phyloP scores from a whole-genome alignment of 2,888 invertebrate species.

The Chrysodeixis includens region DNA sequence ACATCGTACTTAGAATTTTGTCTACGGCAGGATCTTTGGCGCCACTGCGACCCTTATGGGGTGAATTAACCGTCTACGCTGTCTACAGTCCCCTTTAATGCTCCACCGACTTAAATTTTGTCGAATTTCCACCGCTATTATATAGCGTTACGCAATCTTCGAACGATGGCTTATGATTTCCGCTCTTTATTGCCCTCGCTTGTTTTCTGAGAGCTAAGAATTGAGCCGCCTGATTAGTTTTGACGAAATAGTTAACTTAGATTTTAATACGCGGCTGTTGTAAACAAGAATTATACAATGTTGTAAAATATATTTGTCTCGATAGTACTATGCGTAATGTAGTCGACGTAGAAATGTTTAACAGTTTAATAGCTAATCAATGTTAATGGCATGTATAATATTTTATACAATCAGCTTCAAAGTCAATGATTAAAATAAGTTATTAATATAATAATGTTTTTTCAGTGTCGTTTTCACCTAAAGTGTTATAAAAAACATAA shows the following conservation, averaged over 20 bases:
- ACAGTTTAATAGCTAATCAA: not conserved
- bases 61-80: slow-evolving; percentile 87
- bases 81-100: slow-evolving; percentile 86
- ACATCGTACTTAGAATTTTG: slow-evolving; percentile 84
- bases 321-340: slow-evolving; percentile 21
- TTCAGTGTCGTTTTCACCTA: not conserved
- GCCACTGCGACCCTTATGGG: slow-evolving; percentile 88
- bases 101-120: slow-evolving; percentile 87
- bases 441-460: not conserved
- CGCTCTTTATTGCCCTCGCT: slow-evolving; percentile 76
- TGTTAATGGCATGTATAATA: not conserved
- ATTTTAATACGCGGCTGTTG: slow-evolving; percentile 31
- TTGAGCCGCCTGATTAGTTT: slow-evolving; percentile 59
- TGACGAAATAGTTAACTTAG: slow-evolving; percentile 39
- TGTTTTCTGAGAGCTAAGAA: slow-evolving; percentile 65
- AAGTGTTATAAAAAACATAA: slow-evolving; percentile 15
- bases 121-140: slow-evolving; percentile 86
- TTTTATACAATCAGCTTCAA: not conserved
- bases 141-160: slow-evolving; percentile 82
- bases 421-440: not conserved
- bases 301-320: slow-evolving; percentile 44
- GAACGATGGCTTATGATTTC: slow-evolving; percentile 84
- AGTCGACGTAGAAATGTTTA: not conserved
- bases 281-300: slow-evolving; percentile 22
- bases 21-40: slow-evolving; percentile 87